Conservation (phyloP, 2,888 invertebrate species). For the Campoplex nolae region DNA sequence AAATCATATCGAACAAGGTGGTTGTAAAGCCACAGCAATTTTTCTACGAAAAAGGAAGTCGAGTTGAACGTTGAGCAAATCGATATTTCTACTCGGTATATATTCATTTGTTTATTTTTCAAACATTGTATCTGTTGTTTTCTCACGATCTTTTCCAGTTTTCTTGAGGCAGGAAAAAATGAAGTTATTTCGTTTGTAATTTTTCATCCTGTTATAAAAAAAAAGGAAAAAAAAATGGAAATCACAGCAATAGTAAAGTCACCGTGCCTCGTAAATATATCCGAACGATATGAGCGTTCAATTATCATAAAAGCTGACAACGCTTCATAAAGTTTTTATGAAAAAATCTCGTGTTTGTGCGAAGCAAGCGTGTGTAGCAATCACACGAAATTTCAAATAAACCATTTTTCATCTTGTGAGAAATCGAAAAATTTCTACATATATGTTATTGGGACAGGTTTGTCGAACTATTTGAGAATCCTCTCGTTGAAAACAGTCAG, state of each 20-base stretch:
- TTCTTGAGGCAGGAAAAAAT: background rate
- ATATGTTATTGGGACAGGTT: background rate
- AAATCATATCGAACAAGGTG: background rate
- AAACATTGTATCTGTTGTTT: background rate
- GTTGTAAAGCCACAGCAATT: background rate
- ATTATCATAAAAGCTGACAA: background rate
- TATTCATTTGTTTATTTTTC: background rate
- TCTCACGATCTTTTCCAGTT: background rate
- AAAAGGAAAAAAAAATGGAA: background rate
- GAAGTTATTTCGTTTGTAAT: background rate
- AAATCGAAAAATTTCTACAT: background rate
- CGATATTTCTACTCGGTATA: background rate
- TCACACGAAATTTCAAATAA: background rate
- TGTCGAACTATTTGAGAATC: slow-evolving; percentile 3
- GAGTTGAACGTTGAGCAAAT: background rate
- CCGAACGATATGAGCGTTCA: background rate
- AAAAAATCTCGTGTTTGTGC: background rate
- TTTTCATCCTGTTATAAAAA: background rate
- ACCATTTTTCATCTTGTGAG: background rate
- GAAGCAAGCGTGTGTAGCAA: background rate
- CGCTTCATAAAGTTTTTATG: background rate
- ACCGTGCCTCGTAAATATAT: background rate
- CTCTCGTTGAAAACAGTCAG: background rate
- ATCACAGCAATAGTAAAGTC: background rate
- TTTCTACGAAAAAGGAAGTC: background rate